These are phyloP conservation scores for Platanista minor DNA, from an alignment of 2,113 vertebrate species.

Conservation along the genomic window DNA sequence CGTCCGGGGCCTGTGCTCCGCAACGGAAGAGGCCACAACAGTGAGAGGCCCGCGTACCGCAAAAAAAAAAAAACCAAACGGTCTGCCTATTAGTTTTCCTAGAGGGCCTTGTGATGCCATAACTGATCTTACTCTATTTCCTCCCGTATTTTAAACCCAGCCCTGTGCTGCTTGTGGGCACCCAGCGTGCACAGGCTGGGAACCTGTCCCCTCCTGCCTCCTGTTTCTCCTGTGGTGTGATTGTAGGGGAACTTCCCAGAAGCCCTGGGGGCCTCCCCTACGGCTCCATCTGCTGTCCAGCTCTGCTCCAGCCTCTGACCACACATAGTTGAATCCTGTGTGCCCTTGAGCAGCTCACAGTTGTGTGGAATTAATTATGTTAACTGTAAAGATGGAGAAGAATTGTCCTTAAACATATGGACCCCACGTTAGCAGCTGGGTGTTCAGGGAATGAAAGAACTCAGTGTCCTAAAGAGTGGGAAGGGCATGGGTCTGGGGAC, in stretches of 20 bases:
- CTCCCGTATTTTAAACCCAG: background rate
- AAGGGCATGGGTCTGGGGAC: background rate
- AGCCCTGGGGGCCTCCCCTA: background rate
- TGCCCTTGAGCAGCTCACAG: background rate
- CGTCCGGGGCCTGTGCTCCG: no score
- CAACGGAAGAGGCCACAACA: no score
- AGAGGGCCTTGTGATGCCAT: background rate
- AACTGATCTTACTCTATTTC: background rate
- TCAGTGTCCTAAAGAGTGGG: background rate
- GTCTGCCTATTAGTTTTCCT: background rate
- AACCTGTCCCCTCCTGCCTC: background rate
- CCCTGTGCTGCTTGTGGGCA: background rate
- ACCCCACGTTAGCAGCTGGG: background rate
- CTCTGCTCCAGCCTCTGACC: background rate
- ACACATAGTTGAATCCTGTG: background rate
- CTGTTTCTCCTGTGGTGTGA: background rate
- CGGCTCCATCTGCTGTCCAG: background rate
- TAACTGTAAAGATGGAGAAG: background rate
- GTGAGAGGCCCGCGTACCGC: no score
- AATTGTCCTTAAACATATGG: background rate
- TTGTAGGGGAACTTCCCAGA: background rate
- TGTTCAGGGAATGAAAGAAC: background rate
- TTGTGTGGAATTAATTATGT: background rate
- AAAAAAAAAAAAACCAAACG: no score
- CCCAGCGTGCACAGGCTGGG: background rate